Percentiles rank a stretch among this genome's conserved stretches.
These are phyloP conservation scores for Pachypanchax playfairii DNA, from an alignment of 2,113 vertebrate genomes.

Conservation along the genomic window DNA sequence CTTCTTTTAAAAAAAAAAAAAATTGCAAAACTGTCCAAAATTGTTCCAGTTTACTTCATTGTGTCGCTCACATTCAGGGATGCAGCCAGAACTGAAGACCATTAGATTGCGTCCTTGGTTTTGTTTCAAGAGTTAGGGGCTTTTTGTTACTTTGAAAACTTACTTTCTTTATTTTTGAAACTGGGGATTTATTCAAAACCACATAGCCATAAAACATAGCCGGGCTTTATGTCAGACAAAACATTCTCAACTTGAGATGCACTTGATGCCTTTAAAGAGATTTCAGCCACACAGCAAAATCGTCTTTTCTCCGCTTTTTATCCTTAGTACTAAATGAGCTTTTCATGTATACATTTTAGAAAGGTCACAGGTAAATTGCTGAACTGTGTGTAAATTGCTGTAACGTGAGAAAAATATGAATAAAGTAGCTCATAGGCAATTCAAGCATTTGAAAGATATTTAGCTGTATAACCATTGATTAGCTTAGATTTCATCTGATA, in stretches of 20 bases:
- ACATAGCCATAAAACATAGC: not conserved
- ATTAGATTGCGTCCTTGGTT: conserved; percentile 5
- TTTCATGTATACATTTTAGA: not conserved
- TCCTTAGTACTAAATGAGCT: not conserved
- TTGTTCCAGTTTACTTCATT: not conserved
- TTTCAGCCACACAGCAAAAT: not conserved
- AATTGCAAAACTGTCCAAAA: no score
- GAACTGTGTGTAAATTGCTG: no score
- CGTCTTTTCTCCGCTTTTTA: not conserved
- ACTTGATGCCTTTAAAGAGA: not conserved
- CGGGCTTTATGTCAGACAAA: not conserved
- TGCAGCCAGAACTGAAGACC: not conserved
- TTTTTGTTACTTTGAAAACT: conserved; percentile 6
- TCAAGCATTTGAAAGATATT: no score
- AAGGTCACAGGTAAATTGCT: no score
- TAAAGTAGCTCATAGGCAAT: no score
- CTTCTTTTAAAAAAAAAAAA: no score
- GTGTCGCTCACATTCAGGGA: conserved; percentile 17
- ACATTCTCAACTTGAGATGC: conserved; percentile 2
- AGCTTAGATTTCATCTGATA: no score
- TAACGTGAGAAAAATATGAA: no score
- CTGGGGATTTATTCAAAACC: not conserved
- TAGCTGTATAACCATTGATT: no score
- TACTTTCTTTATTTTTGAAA: not conserved
- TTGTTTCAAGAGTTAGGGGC: conserved; percentile 3